Percentiles rank a stretch among this genome's conserved stretches.
Conservation (phyloP, 2,888 invertebrate species). For the Cephalotes varians region DNA sequence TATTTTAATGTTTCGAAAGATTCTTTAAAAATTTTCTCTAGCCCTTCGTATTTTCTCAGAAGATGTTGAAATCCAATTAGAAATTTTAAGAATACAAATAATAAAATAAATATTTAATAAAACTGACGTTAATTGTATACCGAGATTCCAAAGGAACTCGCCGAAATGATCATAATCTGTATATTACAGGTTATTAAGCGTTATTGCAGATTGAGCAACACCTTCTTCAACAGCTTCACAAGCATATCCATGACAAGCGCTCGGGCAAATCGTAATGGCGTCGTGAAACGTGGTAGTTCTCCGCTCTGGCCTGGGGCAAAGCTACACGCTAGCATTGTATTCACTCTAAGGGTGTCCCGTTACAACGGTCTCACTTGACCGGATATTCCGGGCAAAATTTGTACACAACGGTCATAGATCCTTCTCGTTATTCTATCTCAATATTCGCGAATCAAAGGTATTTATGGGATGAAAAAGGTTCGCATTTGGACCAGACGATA, state of each 20-base stretch:
- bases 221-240: slow-evolving; percentile 40
- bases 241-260: slow-evolving; percentile 53
- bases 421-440: slow-evolving; percentile 31
- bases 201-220: slow-evolving; percentile 25
- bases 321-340: slow-evolving; percentile 44
- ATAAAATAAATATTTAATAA: background rate
- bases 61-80: background rate
- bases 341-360: slow-evolving; percentile 50
- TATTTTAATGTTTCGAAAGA: background rate
- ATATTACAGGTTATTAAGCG: background rate
- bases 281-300: slow-evolving; percentile 57
- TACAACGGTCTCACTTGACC: slow-evolving; percentile 55
- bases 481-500: background rate
- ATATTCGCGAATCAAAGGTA: slow-evolving; percentile 2
- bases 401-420: slow-evolving; percentile 40
- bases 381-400: slow-evolving; percentile 43
- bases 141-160: background rate
- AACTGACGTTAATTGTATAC: background rate
- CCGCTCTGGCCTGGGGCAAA: slow-evolving; percentile 38
- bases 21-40: background rate
- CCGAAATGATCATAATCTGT: background rate
- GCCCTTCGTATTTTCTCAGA: background rate
- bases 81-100: background rate
- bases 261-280: slow-evolving; percentile 53
- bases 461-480: slow-evolving; percentile 1